Evolutionary conservation across 1,140 invertebrate genomes (phyloP).

Genomic region (Macrobrachium rosenbergii): DNA sequence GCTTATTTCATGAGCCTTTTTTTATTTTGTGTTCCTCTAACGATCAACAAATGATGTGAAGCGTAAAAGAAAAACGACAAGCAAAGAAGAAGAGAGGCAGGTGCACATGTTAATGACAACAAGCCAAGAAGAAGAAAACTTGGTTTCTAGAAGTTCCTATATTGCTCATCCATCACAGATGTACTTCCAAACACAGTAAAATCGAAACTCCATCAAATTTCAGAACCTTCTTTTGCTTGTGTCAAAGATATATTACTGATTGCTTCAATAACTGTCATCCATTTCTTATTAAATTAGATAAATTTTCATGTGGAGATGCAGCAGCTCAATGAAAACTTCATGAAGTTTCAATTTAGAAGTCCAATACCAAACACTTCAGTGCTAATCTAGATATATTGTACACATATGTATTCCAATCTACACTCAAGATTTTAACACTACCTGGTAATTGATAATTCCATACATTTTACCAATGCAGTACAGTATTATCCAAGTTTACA

Average conservation of each 20-base stretch:
- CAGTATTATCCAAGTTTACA: not conserved
- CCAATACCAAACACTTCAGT: too few relatives aligned
- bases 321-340: too few relatives aligned
- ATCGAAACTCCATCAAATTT: not conserved
- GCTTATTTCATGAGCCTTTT: not conserved
- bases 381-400: conserved; percentile 29
- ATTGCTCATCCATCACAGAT: conserved; percentile 44
- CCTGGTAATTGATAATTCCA: conserved; percentile 1
- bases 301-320: too few relatives aligned
- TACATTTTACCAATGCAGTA: conserved; percentile 17
- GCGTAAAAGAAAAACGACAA: conserved; percentile 28
- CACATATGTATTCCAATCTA: conserved; percentile 26
- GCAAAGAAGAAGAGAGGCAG: conserved; percentile 34
- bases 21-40: conserved; percentile 9
- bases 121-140: conserved; percentile 35
- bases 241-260: too few relatives aligned
- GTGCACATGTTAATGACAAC: conserved; percentile 36
- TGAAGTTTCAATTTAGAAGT: too few relatives aligned
- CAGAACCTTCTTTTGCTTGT: too few relatives aligned
- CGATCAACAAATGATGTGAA: conserved; percentile 26
- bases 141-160: conserved; percentile 45
- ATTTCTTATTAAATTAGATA: too few relatives aligned
- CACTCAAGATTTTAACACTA: conserved; percentile 34
- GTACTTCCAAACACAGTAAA: not conserved
- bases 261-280: too few relatives aligned